Evolutionary conservation across 2,113 vertebrate genomes (phyloP), one percentile per base, ranked within the genome.

Genomic region (Bubo blakistoni): DNA sequence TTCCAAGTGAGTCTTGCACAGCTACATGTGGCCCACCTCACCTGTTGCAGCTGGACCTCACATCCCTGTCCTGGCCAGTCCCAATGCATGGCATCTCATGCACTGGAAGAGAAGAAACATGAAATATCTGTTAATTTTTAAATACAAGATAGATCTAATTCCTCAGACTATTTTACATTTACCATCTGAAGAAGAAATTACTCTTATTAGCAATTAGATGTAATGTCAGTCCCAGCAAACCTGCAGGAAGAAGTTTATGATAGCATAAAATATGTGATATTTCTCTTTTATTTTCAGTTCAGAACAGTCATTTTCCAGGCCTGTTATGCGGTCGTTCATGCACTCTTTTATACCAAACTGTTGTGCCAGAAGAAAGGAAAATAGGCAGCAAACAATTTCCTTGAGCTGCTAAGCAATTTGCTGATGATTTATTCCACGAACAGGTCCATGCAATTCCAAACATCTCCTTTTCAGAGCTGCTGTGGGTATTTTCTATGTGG

Each of bases 151-250:
- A 92, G 51, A 24, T 94, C 86, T 91, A 19, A 57, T 62, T 93
- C 32, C 59, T 90, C 2, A 1, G 67, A 44, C 38, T 86, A 58
- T 90, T 95, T 51, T 92, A 73, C 44, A 55, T 92, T 97, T 94
- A 47, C 54, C 83, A 85, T 84, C 51, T 88, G 30, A 93, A 55
- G 65, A 93, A 88, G 51, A 81, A 96, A 81, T 69, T 84, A 47
- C 52, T 93, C 78, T 84, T 96, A 58, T 82, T 96, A 96, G 78
- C 42, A 86, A 86, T 94, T 86, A 91, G 65, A 80, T 49, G 47
- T 91, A 95, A 80, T 36, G 29, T 82, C 86, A 59, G 86, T 86
- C 59, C 52, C 40, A 57, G 93, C 58, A 94, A 94, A 96, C 78
- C 49, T 97, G 32, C 63, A 87, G 93, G 57, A 96, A 88, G 78